phyloP scores from a whole-genome alignment of 2,113 vertebrate species.

The Panthera leo region DNA sequence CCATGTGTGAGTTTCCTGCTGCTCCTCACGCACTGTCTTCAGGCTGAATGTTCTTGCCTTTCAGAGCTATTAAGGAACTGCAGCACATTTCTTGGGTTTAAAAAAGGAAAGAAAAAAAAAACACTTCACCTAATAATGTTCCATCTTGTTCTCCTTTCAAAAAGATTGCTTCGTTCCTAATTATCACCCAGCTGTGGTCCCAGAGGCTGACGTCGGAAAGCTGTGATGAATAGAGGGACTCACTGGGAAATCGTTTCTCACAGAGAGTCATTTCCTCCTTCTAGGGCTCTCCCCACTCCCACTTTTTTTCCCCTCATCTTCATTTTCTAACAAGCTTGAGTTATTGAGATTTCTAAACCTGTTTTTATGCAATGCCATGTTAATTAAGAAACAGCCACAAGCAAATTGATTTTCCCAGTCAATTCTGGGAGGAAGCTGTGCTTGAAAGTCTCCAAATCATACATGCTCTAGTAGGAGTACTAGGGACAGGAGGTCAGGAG shows the following conservation, averaged over 20 bases:
- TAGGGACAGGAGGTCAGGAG: background rate
- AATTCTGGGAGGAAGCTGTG: background rate
- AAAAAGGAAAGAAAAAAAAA: background rate
- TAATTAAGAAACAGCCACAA: constrained; percentile 52
- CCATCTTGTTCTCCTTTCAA: constrained; percentile 19
- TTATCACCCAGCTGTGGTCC: constrained; percentile 42
- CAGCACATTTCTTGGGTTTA: background rate
- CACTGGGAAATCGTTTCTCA: constrained; percentile 39
- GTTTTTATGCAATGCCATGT: constrained; percentile 11
- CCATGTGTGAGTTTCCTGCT: background rate
- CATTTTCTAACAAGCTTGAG: constrained; percentile 13
- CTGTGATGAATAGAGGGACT: constrained; percentile 41
- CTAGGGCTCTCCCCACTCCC: background rate
- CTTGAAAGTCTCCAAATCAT: background rate
- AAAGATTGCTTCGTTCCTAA: constrained; percentile 42
- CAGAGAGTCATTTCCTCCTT: constrained; percentile 67
- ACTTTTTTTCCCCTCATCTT: background rate
- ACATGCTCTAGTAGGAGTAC: background rate
- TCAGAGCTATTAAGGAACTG: background rate
- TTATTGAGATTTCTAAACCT: constrained; percentile 28
- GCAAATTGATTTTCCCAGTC: constrained; percentile 30
- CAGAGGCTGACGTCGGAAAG: constrained; percentile 47
- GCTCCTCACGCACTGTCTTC: background rate
- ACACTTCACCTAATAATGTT: background rate
- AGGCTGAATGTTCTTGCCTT: background rate